phyloP scores from a whole-genome alignment of 2,113 vertebrate species.

The Syngnathoides biaculeatus region DNA sequence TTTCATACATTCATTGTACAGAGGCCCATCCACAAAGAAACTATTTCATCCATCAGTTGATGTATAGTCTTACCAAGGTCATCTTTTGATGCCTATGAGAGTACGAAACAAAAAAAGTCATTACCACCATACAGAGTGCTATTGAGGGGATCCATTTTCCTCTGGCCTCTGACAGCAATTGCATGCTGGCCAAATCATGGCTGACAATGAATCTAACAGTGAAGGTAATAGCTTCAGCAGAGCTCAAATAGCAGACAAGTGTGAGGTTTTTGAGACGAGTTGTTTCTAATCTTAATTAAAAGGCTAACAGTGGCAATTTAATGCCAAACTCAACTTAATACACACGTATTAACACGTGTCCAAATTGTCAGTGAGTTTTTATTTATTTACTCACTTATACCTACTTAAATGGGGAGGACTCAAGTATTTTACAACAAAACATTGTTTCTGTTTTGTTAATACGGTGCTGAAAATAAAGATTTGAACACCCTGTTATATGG shows the following conservation, averaged over 20 bases:
- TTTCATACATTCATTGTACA: slow-evolving; percentile 25
- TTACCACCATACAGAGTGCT: not conserved
- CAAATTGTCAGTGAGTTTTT: no score
- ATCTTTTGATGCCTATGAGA: not conserved
- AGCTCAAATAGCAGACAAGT: slow-evolving; percentile 31
- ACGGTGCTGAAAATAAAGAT: no score
- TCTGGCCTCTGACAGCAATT: slow-evolving; percentile 48
- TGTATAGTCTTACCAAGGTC: not conserved
- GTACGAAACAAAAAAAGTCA: not conserved
- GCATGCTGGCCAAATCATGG: slow-evolving; percentile 44
- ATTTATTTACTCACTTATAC: no score
- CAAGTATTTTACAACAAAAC: no score
- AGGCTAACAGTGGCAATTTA: slow-evolving; percentile 18
- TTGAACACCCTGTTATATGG: no score
- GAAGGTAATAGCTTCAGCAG: slow-evolving; percentile 49
- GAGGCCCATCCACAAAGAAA: slow-evolving; percentile 17
- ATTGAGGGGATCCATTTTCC: not conserved
- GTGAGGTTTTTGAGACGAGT: slow-evolving; percentile 39
- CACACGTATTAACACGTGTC: no score
- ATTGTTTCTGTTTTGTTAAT: no score
- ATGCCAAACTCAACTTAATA: not conserved
- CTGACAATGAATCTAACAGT: slow-evolving; percentile 43
- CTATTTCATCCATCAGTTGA: not conserved
- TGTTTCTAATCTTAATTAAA: slow-evolving; percentile 41
- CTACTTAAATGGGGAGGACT: no score